These are phyloP conservation scores for Microchirus variegatus DNA, from an alignment of 2,797 vertebrate species.

Conservation along the genomic window DNA sequence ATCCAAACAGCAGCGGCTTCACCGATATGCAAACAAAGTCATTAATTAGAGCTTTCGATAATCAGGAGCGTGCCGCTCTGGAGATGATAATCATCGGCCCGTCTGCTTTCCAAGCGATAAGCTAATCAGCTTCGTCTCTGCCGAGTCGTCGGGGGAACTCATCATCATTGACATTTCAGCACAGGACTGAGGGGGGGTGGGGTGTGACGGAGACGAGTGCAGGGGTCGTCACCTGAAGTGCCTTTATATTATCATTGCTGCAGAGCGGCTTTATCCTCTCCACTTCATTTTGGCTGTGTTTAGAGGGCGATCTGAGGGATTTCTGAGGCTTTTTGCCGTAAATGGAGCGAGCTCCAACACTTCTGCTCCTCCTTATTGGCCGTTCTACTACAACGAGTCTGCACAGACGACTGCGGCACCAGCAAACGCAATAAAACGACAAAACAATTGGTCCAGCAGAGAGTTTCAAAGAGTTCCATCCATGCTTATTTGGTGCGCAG, in stretches of 20 bases:
- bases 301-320: constrained; percentile 42
- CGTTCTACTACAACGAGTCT: too few species aligned
- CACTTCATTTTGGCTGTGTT: constrained; percentile 17
- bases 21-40: constrained; percentile 53
- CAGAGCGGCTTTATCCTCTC: constrained; percentile 39
- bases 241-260: constrained; percentile 63
- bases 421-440: too few species aligned
- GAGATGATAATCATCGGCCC: constrained; percentile 69
- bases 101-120: constrained; percentile 74
- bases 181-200: constrained; percentile 17
- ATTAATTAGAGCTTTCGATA: constrained; percentile 69
- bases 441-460: too few species aligned
- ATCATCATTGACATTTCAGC: constrained; percentile 73
- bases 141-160: constrained; percentile 61
- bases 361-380: too few species aligned
- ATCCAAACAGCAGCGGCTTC: not conserved
- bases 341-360: too few species aligned
- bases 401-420: too few species aligned
- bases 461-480: too few species aligned
- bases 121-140: constrained; percentile 71
- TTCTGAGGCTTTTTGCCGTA: too few species aligned
- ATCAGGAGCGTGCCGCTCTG: constrained; percentile 55
- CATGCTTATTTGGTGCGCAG: too few species aligned
- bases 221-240: constrained; percentile 53
- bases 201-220: not conserved